A percentile compares a stretch with the other conserved stretches of the same genome.
phyloP scores from a whole-genome alignment of 2,113 vertebrate species.

The Mus spicilegus region DNA sequence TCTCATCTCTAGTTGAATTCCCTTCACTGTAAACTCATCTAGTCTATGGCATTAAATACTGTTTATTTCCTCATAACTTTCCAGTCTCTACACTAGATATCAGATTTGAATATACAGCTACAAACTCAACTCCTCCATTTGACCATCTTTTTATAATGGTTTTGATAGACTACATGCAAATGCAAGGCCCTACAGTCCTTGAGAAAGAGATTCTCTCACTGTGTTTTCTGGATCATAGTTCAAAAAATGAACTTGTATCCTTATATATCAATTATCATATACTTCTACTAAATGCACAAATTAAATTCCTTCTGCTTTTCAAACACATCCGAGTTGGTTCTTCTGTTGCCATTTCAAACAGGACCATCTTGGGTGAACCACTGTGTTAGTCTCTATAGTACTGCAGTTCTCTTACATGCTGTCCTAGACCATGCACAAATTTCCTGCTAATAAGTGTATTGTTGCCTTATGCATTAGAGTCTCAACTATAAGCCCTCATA shows the following conservation, averaged over 20 bases:
- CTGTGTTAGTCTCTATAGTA: background rate
- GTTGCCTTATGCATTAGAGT: background rate
- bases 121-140: constrained; percentile 27
- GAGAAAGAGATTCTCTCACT: background rate
- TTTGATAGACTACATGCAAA: background rate
- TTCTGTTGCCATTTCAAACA: background rate
- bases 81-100: background rate
- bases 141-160: background rate
- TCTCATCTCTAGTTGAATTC: background rate
- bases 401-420: background rate
- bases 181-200: background rate
- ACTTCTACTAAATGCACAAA: background rate
- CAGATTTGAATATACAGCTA: background rate
- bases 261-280: background rate
- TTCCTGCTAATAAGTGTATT: background rate
- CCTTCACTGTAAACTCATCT: background rate
- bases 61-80: background rate
- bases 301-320: background rate
- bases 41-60: background rate
- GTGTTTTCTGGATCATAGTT: background rate
- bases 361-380: background rate
- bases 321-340: background rate
- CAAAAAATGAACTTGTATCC: background rate
- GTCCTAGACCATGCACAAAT: fast-evolving
- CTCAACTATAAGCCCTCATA: background rate